Base-by-base conservation (phyloP, 1,140 invertebrate species). In the Pygmarrhopalites habei region DNA sequence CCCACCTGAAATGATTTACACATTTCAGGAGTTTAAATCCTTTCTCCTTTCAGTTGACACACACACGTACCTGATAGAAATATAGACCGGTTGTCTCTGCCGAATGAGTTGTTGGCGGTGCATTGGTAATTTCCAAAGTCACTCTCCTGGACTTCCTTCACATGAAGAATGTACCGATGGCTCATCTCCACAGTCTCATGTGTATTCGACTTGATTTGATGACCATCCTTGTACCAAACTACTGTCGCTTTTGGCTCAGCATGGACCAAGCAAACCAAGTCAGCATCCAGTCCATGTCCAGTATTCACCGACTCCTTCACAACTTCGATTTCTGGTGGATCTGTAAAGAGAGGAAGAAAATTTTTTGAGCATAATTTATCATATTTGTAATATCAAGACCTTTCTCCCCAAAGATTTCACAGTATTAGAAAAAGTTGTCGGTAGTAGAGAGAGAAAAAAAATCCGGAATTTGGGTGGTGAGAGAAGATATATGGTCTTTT, bases 91-190 rank as follows among this genome's bases (percentile, higher is more conserved):
- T 68, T 56, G 25, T n/a, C 51, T 21, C 61, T 57, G 23, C 74
- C 74, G 17, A 66, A 56, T 10, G 39, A 65, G 58, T 75, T 75
- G 51, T 71, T 64, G 21, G 74, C 74, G 41, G 65, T 62, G 66
- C 74, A 75, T 14, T 66, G 71, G 62, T 75, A 75, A 35, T 71
- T 74, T 47, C 74, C 74, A 64, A 74, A 75, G 57, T 75, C 74
- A 25, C 55, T n/a, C 19, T 64, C 62, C 12, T 68, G 59, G 14
- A 73, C 67, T 47, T 69, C 60, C 17, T 64, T 67, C 56, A 75
- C 70, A 5, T 69, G 68, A 44, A 74, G 61, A 23, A 64, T 69
- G 65, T 72, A 70, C n/a, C 58, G 30, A 44, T 64, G 66, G 19
- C 62, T 59, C 26, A 49, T 30, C 2, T 56, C 4, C 21, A 59